Evolutionary conservation across 2,888 invertebrate genomes (phyloP).

Genomic region (Ophion ellenae): DNA sequence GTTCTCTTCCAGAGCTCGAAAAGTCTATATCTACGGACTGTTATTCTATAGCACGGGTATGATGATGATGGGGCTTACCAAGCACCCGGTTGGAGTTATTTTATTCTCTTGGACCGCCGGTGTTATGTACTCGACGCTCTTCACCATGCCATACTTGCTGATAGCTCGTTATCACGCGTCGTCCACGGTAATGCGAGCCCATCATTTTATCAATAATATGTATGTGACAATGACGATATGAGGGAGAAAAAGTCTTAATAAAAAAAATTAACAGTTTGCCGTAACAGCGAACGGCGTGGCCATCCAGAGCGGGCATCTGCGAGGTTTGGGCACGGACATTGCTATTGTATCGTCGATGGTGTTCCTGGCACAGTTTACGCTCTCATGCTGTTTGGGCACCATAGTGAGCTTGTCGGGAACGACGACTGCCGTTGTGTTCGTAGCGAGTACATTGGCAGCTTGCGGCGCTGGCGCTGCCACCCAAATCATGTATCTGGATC

Average conservation of each 20-base stretch:
- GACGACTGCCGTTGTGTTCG: conserved; percentile 94
- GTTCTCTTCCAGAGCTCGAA: conserved; percentile 89
- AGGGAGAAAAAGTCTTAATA: conserved; percentile 20
- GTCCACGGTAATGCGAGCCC: conserved; percentile 87
- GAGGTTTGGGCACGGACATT: conserved; percentile 97
- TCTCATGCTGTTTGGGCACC: conserved; percentile 94
- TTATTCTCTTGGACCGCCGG: conserved; percentile 97
- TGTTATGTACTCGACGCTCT: conserved; percentile 98
- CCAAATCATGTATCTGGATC: conserved; percentile 94
- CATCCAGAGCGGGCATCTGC: conserved; percentile 87
- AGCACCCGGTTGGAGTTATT: conserved; percentile 91
- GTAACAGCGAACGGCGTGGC: conserved; percentile 85
- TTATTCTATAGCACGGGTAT: conserved; percentile 95
- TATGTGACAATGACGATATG: neutral
- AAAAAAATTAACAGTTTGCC: conserved; percentile 85
- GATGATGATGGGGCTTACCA: conserved; percentile 92
- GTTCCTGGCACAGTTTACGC: conserved; percentile 96
- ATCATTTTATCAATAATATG: too few relatives aligned
- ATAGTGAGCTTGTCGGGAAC: conserved; percentile 92
- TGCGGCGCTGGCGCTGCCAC: conserved; percentile 94
- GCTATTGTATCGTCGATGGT: conserved; percentile 98
- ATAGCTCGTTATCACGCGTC: conserved; percentile 97
- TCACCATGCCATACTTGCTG: conserved; percentile 97
- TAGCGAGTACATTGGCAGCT: conserved; percentile 93
- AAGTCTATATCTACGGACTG: conserved; percentile 95